Conservation (phyloP, 2,888 invertebrate genomes). For the Philereme transversata region DNA sequence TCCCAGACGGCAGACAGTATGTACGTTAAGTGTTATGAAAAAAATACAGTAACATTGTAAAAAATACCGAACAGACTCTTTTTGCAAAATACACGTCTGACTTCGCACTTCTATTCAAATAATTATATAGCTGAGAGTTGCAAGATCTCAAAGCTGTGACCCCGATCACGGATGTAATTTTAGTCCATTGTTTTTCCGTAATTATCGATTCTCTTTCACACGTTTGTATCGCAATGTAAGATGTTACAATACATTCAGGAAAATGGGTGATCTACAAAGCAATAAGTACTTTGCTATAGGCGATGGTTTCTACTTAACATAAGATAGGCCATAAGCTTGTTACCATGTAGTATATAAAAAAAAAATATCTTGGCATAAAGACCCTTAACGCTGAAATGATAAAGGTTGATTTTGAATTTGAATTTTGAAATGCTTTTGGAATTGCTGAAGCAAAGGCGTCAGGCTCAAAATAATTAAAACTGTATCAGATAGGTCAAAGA, state of each 20-base stretch:
- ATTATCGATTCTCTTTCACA: conserved; percentile 38
- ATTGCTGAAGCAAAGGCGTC: too few species aligned
- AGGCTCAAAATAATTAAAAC: too few species aligned
- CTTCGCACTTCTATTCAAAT: conserved; percentile 13
- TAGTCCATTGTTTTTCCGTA: conserved; percentile 33
- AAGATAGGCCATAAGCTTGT: too few species aligned
- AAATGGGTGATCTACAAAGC: too few species aligned
- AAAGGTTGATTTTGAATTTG: not conserved
- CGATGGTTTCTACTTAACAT: too few species aligned
- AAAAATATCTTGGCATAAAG: not conserved
- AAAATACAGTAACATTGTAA: too few species aligned
- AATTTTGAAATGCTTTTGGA: not conserved
- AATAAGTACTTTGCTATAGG: too few species aligned
- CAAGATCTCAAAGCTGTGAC: conserved; percentile 28
- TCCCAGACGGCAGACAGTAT: too few species aligned
- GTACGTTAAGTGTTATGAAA: too few species aligned
- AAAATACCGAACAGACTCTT: not conserved
- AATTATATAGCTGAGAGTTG: conserved; percentile 14
- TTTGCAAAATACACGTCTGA: conserved; percentile 1
- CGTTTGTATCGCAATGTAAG: conserved; percentile 26
- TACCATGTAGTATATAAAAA: too few species aligned
- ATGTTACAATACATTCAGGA: not conserved
- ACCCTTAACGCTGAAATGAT: not conserved
- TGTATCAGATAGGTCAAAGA: too few species aligned
- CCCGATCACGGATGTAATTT: conserved; percentile 24